phyloP scores from a whole-genome alignment of 2,888 invertebrate genomes.

The Apocheima hispidaria region DNA sequence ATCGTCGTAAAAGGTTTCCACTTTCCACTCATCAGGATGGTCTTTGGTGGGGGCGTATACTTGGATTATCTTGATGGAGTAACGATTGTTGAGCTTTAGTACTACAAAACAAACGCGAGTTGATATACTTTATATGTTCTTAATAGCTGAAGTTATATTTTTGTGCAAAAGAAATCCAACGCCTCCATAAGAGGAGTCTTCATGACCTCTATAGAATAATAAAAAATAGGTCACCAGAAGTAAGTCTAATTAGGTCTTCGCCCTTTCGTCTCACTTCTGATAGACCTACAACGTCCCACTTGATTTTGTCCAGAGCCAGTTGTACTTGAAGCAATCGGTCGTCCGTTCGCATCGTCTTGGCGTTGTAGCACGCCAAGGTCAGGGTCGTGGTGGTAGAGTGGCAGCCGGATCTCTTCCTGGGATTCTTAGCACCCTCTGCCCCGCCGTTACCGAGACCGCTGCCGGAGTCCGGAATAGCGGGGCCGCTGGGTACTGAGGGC shows the following conservation, averaged over 20 bases:
- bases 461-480: conserved; percentile 38
- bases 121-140: conserved; percentile 4
- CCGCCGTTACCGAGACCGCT: conserved; percentile 37
- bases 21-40: neutral
- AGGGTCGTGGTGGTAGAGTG: neutral
- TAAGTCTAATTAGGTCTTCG: neutral
- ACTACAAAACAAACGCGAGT: neutral
- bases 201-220: conserved; percentile 2
- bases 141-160: neutral
- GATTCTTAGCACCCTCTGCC: conserved; percentile 40
- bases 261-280: neutral
- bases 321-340: neutral
- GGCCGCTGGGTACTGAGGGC: conserved; percentile 38
- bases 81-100: neutral
- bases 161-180: conserved; percentile 12
- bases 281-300: neutral
- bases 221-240: neutral
- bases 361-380: neutral
- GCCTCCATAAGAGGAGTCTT: conserved; percentile 14
- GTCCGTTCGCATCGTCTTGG: neutral
- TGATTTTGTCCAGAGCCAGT: neutral
- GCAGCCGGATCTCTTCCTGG: conserved; percentile 25
- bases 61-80: neutral
- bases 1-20: neutral
- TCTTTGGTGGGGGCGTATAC: neutral